Evolutionary conservation across 1,140 invertebrate species (phyloP), one percentile per base, ranked within the genome.

Genomic region (Berghia stephanieae): DNA sequence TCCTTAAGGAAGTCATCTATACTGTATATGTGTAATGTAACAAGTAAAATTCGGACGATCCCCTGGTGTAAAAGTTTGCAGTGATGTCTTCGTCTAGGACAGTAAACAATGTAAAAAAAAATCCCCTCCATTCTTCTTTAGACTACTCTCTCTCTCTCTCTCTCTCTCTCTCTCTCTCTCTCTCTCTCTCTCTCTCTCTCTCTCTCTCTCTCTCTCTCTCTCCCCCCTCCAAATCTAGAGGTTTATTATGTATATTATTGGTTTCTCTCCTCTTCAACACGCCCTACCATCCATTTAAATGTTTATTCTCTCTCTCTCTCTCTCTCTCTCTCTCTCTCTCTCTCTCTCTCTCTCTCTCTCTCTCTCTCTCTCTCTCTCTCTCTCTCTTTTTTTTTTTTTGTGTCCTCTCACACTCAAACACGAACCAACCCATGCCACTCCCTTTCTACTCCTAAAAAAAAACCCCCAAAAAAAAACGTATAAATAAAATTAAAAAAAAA

Each of bases 251-350:
- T 60, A n/a, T 4, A 8, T 31, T 31, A 27, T 27, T 27, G 8
- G 21, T 60, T 21, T 4, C 34, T 31, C 34, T 8, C 4, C 55
- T 21, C 5, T 60, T 31, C 24, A 60, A 27, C 55, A 27, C 55
- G 8, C 55, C 24, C 5, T 60, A 4, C 21, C 55, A 4, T 60
- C 55, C 5, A 60, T 60, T 21, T 21, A n/a, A 27, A 21, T 60
- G 55, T 60, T 60, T 31, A 21, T 60, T 60, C 4, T 60, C 55
- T 60, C 55, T 60, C 55, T 60, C 55, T 60, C 55, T 60, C 55
- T 60, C 55, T 60, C 55, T 60, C 55, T 60, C 55, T 60, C 55
- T 60, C 55, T 60, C 55, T 60, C 55, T 60, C 55, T 21, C 55
- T 21, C 4, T 4, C 55, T 60, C 4, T 60, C 55, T 21, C 55